phyloP scores from a whole-genome alignment of 1,140 invertebrate genomes.

The Triops longicaudatus region DNA sequence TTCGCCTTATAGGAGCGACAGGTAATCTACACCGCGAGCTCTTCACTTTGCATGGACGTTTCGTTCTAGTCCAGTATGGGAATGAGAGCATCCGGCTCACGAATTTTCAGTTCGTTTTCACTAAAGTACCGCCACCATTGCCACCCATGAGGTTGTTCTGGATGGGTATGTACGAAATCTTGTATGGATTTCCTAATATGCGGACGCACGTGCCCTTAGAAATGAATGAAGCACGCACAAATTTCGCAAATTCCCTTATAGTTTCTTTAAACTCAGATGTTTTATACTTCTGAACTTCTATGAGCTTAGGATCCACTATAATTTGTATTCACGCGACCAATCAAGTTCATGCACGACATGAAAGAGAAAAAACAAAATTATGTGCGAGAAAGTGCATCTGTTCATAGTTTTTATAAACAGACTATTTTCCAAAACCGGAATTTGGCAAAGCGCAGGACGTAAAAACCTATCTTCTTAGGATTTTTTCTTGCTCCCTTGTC shows the following conservation, averaged over 20 bases:
- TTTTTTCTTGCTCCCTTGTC: too few relatives aligned
- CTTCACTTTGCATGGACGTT: neutral
- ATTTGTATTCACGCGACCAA: too few relatives aligned
- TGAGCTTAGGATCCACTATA: too few relatives aligned
- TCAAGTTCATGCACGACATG: neutral
- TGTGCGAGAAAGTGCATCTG: neutral
- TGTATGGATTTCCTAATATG: neutral
- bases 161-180: neutral
- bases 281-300: too few relatives aligned
- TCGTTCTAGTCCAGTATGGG: neutral
- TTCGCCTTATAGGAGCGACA: neutral
- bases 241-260: too few relatives aligned
- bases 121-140: neutral
- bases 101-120: neutral
- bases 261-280: too few relatives aligned
- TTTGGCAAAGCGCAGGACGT: neutral
- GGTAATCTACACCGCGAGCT: neutral
- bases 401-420: neutral
- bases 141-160: neutral
- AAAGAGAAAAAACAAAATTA: neutral
- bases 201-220: neutral
- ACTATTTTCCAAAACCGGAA: neutral
- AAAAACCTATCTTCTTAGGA: neutral
- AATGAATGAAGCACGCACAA: neutral
- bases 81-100: constrained; percentile 14